Conservation (phyloP, 2,888 invertebrate genomes). For the Eupelmus urozonus region DNA sequence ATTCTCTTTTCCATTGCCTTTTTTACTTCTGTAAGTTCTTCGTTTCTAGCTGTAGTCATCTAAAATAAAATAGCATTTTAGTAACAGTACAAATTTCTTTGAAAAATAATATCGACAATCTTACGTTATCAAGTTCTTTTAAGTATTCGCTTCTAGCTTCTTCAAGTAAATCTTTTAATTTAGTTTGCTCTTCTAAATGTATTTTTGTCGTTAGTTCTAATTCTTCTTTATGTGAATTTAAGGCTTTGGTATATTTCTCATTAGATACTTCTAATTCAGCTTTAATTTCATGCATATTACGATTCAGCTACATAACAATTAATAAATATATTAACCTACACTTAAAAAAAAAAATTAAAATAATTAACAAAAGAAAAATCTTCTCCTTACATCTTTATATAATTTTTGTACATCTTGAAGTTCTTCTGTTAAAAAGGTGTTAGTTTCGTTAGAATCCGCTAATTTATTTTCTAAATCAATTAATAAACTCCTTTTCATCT, state of each 20-base stretch:
- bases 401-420: constrained; percentile 65
- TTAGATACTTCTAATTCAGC: constrained; percentile 63
- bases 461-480: constrained; percentile 61
- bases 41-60: constrained; percentile 66
- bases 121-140: constrained; percentile 68
- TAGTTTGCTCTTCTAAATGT: constrained; percentile 63
- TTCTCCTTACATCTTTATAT: constrained; percentile 64
- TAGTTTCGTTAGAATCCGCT: constrained; percentile 61
- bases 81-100: not conserved
- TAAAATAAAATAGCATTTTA: constrained; percentile 49
- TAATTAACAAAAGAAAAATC: not conserved
- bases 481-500: constrained; percentile 53
- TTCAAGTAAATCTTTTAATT: constrained; percentile 63
- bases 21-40: constrained; percentile 66
- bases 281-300: constrained; percentile 62
- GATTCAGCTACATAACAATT: constrained; percentile 62
- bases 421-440: constrained; percentile 62
- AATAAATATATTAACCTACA: constrained; percentile 25
- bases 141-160: constrained; percentile 64
- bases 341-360: not conserved
- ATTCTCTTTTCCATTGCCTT: constrained; percentile 63
- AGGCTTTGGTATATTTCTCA: constrained; percentile 58
- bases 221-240: constrained; percentile 63
- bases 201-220: constrained; percentile 61
- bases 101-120: constrained; percentile 26